phyloP scores from a whole-genome alignment of 2,797 vertebrate species.

The Crenichthys baileyi region DNA sequence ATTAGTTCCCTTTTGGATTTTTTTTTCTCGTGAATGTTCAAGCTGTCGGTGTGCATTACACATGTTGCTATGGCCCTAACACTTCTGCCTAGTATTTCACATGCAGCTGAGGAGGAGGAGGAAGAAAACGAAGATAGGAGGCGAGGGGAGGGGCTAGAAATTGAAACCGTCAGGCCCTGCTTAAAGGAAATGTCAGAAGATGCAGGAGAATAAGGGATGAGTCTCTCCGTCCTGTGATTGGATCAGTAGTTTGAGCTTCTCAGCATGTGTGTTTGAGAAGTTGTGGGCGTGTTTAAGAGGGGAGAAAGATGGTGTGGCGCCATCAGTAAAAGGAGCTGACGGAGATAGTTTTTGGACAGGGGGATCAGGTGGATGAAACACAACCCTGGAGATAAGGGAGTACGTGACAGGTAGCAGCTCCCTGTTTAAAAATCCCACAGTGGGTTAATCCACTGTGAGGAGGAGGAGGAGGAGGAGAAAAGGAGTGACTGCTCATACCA shows the following conservation, averaged over 20 bases:
- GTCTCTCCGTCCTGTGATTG: slow-evolving; percentile 38
- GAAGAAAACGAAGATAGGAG: slow-evolving; percentile 39
- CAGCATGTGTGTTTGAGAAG: slow-evolving; percentile 17
- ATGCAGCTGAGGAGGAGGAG: slow-evolving; percentile 69
- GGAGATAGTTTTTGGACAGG: not conserved
- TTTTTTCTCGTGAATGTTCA: slow-evolving; percentile 29
- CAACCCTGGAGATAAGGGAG: slow-evolving; percentile 47
- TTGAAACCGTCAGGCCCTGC: slow-evolving; percentile 63
- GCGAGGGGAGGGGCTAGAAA: slow-evolving; percentile 54
- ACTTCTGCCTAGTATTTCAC: slow-evolving; percentile 72
- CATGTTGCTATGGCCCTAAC: slow-evolving; percentile 71
- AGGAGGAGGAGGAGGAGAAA: slow-evolving; percentile 35
- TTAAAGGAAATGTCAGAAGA: slow-evolving; percentile 62
- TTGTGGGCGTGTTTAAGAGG: slow-evolving; percentile 46
- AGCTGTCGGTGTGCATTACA: slow-evolving; percentile 60
- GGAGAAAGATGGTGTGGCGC: slow-evolving; percentile 26
- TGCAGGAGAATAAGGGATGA: slow-evolving; percentile 51
- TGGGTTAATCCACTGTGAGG: slow-evolving; percentile 72
- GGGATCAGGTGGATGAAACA: slow-evolving; percentile 34
- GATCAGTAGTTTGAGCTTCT: slow-evolving; percentile 52
- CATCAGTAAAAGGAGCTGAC: slow-evolving; percentile 48
- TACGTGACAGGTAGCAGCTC: slow-evolving; percentile 78
- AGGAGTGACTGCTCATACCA: slow-evolving; percentile 56
- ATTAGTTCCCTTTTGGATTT: slow-evolving; percentile 35
- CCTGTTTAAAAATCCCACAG: slow-evolving; percentile 70